Conservation (phyloP, 2,888 invertebrate species). For the Stenoptilia bipunctidactyla region DNA sequence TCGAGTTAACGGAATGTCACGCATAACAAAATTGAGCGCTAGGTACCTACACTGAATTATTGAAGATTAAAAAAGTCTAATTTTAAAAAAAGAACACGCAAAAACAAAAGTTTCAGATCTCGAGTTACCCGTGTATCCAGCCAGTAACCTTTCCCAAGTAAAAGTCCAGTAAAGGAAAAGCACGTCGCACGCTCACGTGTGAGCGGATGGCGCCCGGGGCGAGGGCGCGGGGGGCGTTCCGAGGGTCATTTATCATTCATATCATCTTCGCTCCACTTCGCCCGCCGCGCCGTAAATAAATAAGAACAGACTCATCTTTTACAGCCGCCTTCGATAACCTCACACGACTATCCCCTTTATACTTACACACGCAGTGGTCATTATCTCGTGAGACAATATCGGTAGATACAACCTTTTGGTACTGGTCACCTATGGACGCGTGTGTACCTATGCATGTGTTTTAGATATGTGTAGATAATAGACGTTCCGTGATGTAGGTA, state of each 20-base stretch:
- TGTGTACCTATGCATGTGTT: conserved; percentile 59
- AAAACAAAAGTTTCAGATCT: too few relatives aligned
- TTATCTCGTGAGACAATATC: conserved; percentile 15
- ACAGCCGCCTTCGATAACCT: conserved; percentile 40
- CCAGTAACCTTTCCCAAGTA: too few relatives aligned
- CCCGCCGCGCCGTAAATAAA: conserved; percentile 71
- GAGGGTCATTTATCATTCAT: conserved; percentile 72
- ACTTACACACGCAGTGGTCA: conserved; percentile 15
- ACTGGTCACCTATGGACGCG: conserved; percentile 23
- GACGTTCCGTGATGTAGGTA: conserved; percentile 27
- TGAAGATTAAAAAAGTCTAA: too few relatives aligned
- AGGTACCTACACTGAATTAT: too few relatives aligned
- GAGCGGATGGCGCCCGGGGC: conserved; percentile 30
- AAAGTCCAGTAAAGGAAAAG: too few relatives aligned
- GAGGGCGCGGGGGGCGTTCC: conserved; percentile 32
- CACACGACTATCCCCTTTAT: conserved; percentile 26
- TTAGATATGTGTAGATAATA: conserved; percentile 52
- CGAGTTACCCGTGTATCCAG: too few relatives aligned
- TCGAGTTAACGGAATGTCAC: too few relatives aligned
- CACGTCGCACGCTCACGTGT: conserved; percentile 50
- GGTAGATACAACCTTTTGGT: conserved; percentile 15
- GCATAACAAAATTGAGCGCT: too few relatives aligned
- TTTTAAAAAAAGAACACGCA: too few relatives aligned
- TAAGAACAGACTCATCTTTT: conserved; percentile 72
- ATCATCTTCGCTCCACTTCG: conserved; percentile 73